Percentiles rank a stretch among this genome's conserved stretches.
These are phyloP conservation scores for Psammodynastes pulverulentus DNA, from an alignment of 2,113 vertebrate species.

Conservation along the genomic window DNA sequence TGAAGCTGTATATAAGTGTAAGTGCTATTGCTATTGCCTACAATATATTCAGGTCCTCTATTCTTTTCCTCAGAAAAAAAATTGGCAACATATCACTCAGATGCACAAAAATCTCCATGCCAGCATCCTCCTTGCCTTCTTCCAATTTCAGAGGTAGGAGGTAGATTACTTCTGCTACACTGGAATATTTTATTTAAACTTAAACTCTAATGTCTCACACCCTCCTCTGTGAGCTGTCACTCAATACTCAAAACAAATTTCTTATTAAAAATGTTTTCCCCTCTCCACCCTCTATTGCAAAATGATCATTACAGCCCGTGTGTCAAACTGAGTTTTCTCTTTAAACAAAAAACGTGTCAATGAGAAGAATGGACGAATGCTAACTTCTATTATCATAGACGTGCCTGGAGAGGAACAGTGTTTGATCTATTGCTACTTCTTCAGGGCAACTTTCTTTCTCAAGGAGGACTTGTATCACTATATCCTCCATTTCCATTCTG, in stretches of 20 bases:
- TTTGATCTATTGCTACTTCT: constrained; percentile 50
- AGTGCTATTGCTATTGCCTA: background rate
- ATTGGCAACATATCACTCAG: background rate
- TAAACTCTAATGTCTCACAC: background rate
- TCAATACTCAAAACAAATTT: constrained; percentile 12
- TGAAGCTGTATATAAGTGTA: background rate
- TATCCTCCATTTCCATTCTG: constrained; percentile 40
- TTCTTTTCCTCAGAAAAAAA: background rate
- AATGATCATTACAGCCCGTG: constrained; percentile 29
- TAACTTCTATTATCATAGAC: constrained; percentile 55
- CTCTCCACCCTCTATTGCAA: constrained; percentile 29
- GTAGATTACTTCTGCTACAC: background rate
- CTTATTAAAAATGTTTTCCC: background rate
- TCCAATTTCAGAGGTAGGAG: background rate
- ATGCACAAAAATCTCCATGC: background rate
- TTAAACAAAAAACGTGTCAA: constrained; percentile 55
- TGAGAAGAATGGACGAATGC: constrained; percentile 46
- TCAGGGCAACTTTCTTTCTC: constrained; percentile 48
- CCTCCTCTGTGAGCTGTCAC: background rate
- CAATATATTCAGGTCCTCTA: background rate
- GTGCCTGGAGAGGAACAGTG: constrained; percentile 31
- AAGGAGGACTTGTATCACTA: constrained; percentile 47
- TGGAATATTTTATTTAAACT: background rate
- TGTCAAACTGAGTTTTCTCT: constrained; percentile 46
- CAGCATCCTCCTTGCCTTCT: background rate